Conservation (phyloP, 1,140 invertebrate species). For the Diachasmimorpha longicaudata region DNA sequence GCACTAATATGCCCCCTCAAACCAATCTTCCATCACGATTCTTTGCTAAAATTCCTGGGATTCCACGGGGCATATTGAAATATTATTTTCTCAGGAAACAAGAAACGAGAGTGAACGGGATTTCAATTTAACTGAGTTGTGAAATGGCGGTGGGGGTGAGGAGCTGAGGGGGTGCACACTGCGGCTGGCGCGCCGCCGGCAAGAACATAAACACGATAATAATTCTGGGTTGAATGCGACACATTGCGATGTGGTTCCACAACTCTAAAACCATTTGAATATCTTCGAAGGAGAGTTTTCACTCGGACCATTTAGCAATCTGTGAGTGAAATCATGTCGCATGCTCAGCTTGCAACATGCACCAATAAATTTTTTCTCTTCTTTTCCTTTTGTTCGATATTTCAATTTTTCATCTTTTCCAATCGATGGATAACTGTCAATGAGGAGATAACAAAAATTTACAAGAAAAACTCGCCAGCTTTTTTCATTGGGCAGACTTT, state of each 20-base stretch:
- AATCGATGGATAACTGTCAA: too few relatives aligned
- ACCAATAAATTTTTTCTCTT: neutral
- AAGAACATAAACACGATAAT: conserved; percentile 9
- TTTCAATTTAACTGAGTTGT: conserved; percentile 6
- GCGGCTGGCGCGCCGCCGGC: neutral
- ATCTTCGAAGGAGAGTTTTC: conserved; percentile 1
- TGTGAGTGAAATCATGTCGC: neutral
- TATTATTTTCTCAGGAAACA: conserved; percentile 2
- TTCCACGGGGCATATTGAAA: conserved; percentile 10
- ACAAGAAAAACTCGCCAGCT: too few relatives aligned
- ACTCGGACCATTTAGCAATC: neutral
- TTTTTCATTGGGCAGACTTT: too few relatives aligned
- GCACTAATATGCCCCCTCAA: neutral
- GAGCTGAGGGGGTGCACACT: neutral
- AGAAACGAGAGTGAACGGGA: conserved; percentile 12
- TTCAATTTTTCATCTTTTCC: neutral
- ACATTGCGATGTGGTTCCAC: conserved; percentile 1
- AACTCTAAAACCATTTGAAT: conserved; percentile 2
- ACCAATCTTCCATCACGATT: conserved; percentile 4
- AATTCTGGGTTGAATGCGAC: conserved; percentile 3
- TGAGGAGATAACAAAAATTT: too few relatives aligned
- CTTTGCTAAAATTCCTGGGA: neutral
- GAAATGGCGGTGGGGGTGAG: neutral
- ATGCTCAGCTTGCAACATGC: neutral
- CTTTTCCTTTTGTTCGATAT: neutral